phyloP scores from a whole-genome alignment of 92 coral and sea anemone species.

The Palythoa grandiflora region DNA sequence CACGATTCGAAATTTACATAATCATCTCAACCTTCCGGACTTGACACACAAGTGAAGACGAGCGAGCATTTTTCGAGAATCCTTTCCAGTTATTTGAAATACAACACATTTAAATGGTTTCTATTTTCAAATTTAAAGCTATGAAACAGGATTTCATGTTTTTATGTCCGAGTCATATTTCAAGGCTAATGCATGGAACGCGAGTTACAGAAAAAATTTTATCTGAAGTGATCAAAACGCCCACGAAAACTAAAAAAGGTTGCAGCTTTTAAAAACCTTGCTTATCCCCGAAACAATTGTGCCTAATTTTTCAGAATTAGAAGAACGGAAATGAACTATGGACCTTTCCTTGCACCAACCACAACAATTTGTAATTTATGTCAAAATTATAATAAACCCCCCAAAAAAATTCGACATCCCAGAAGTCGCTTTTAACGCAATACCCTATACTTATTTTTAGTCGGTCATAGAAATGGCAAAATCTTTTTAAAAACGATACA shows the following conservation, averaged over 20 bases:
- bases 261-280: background rate
- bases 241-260: constrained; percentile 1
- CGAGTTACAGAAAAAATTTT: background rate
- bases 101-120: background rate
- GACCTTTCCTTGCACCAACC: background rate
- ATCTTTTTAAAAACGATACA: constrained; percentile 1
- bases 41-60: background rate
- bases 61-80: background rate
- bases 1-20: background rate
- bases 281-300: background rate
- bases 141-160: background rate
- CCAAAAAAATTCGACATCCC: background rate
- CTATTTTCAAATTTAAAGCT: background rate
- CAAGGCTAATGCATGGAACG: background rate
- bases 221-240: constrained; percentile 20
- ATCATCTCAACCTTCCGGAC: background rate
- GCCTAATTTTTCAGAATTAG: background rate
- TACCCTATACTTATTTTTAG: background rate
- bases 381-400: background rate
- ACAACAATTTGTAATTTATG: background rate
- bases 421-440: background rate
- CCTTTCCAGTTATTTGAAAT: background rate
- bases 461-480: background rate
- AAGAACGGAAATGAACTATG: constrained; percentile 20
- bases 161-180: background rate